Base-by-base conservation (phyloP, 1,140 invertebrate genomes). In the Aphaenogaster rudis region DNA sequence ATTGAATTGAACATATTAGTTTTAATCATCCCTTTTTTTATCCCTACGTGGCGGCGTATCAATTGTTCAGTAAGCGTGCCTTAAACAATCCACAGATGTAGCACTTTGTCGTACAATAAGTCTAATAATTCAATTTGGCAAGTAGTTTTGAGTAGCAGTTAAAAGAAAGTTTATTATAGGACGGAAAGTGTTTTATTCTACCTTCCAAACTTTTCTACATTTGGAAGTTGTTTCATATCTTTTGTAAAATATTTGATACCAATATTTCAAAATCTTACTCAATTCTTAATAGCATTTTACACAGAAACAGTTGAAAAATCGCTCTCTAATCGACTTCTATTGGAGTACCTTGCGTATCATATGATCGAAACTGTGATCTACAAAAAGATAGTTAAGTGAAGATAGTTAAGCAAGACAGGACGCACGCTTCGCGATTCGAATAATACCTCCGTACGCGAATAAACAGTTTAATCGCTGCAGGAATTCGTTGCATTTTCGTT, bases 31-130 rank as follows among this genome's bases (percentile, higher is more conserved):
- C 7, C 2, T 21, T 69, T 28, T 42, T 48, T 67, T 67, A 66
- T 67, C 13, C 2, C 21, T 69, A 69, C 42, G 21, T 33, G 42
- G 6, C 21, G 66, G 3, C 39, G 13, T 74, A 61, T 42, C 39
- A 71, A 33, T 71, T 74, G 54, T 76, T 76, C 54, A 76, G 2
- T 33, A 84, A 74, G 48, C 42, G 69, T 84, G 67, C 80, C 80
- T 84, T 84, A 61, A 74, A 74, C 42, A 48, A 21, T 71, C 2
- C 9, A 71, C 15, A 69, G 9, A 80, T 42, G 15, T 74, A 82
- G 28, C 6, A 61, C 7, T 74, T 50, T 74, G 17, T 61, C 6
- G 13, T 84, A 74, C 2, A 28, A 39, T 80, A 69, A 57, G 50
- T 81, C 45, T 6, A 39, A 21, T 13, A 2, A 81, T 72, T 72